Conservation (phyloP, 2,888 invertebrate species). For the Pristionchus mayeri region DNA sequence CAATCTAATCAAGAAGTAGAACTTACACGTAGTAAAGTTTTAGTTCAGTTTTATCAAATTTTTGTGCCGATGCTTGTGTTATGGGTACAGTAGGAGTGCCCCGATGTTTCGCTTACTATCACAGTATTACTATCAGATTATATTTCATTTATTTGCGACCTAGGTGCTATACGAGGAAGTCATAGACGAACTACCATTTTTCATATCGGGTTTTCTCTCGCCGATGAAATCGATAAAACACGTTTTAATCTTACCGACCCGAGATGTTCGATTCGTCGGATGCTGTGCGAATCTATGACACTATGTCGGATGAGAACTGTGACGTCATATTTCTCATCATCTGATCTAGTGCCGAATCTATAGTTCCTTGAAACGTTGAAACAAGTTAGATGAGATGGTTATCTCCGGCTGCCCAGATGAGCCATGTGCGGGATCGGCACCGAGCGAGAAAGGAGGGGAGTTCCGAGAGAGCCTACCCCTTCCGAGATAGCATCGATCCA, state of each 20-base stretch:
- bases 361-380: background rate
- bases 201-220: background rate
- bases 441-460: background rate
- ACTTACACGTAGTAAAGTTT: background rate
- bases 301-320: no score
- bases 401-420: background rate
- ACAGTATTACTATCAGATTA: background rate
- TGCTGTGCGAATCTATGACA: no score
- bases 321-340: no score
- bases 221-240: background rate
- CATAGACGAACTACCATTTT: slow-evolving; percentile 33
- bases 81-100: slow-evolving; percentile 17
- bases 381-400: background rate
- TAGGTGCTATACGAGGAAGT: slow-evolving; percentile 32
- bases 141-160: background rate
- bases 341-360: no score
- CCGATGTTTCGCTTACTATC: background rate
- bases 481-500: slow-evolving; percentile 1
- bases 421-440: background rate
- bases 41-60: background rate
- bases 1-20: background rate
- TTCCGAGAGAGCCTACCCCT: background rate
- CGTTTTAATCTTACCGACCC: background rate
- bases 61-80: background rate
- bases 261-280: no score